Evolutionary conservation across 2,797 vertebrate genomes (phyloP), one percentile per base, ranked within the genome.

Genomic region (Platalea minor): DNA sequence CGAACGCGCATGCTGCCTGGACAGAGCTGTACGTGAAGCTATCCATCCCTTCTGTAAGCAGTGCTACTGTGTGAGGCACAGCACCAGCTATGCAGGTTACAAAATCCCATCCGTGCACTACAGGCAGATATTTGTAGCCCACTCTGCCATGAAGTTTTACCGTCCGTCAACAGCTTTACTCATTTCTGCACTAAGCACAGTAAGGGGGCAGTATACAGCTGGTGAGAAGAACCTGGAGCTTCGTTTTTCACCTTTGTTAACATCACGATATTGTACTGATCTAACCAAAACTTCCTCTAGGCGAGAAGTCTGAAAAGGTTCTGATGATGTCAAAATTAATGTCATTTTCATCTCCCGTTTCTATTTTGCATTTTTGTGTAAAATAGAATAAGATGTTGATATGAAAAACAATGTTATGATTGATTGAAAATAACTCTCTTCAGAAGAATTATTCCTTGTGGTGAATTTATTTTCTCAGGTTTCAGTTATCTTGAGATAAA

Each of bases 1-100:
- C 23, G 79, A 84, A n/a, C 0, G 0, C 1, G 1, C 19, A 6
- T 1, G 2, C 41, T 60, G 48, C 73, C 69, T 16, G 45, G 73
- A 59, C 2, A 7, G 41, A 41, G 80, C 35, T 0, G 0, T 20
- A 9, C 12, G 9, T 0, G 5, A 50, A 68, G 48, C 21, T 7
- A 6, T 5, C 18, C 3, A 11, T 17, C 29, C 31, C 31, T 73
- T 54, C 81, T 20, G 31, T 14, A 29, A 85, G 75, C 31, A 80
- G 13, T 7, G 26, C 54, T 57, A 13, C 72, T 14, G 24, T 1
- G 4, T 11, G 37, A 83, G 50, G 59, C 78, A 74, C 60, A 59
- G 0, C 56, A 15, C 4, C 73, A 76, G 53, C 54, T 29, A 2
- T 4, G 39, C 65, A 88, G n/a, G 33, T 35, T 54, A 19, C 41